These are phyloP conservation scores for Pogona vitticeps DNA, from an alignment of 2,113 vertebrate genomes.

Conservation along the genomic window DNA sequence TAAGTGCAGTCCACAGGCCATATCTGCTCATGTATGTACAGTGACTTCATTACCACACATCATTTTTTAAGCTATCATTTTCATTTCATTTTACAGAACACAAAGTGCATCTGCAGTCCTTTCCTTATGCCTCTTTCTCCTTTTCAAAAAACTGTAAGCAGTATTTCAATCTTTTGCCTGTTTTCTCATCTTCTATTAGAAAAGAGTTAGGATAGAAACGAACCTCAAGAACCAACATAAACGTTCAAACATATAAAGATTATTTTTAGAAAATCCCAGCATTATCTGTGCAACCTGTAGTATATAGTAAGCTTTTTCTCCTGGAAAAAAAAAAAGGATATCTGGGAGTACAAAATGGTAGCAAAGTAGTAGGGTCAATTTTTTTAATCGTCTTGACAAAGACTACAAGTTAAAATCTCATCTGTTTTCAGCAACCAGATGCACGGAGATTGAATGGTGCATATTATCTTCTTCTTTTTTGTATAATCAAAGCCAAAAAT, in stretches of 20 bases:
- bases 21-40: too few relatives aligned
- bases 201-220: accelerated
- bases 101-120: not conserved
- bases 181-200: not conserved
- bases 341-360: not conserved
- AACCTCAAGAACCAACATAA: slow-evolving; percentile 28
- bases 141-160: not conserved
- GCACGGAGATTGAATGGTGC: not conserved
- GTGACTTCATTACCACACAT: not conserved
- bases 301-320: not conserved
- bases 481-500: slow-evolving; percentile 7
- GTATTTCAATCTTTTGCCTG: slow-evolving; percentile 7
- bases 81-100: not conserved
- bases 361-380: not conserved
- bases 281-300: not conserved
- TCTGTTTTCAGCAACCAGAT: not conserved
- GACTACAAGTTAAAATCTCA: not conserved
- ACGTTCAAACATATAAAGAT: not conserved
- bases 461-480: not conserved
- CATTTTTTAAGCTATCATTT: not conserved
- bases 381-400: not conserved
- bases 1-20: too few relatives aligned
- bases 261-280: not conserved
- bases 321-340: not conserved
- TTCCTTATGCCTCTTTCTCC: not conserved